Evolutionary conservation across 2,888 invertebrate genomes (phyloP), one percentile per base, ranked within the genome.

Genomic region (Machimus atricapillus): DNA sequence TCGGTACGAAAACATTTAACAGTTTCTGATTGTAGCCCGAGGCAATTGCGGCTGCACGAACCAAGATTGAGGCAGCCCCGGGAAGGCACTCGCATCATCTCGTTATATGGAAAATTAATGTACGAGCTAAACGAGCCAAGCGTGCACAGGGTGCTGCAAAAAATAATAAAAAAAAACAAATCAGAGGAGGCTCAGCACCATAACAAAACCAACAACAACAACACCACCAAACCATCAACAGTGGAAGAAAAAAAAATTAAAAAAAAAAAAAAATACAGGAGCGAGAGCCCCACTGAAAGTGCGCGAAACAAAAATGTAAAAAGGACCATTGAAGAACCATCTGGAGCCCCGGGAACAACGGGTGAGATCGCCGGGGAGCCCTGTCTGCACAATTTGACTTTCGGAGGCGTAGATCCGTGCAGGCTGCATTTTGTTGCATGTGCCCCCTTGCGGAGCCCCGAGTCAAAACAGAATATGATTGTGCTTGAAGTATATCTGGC

Each of bases 71-170:
- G 66, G 66, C 46, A 19, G 23, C 78, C 43, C 12, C 34, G 34
- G 43, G 43, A 27, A 79, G 37, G 43, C 79, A 43, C 79, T 43
- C 27, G 27, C 40, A n/a, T 43, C 74, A 85, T 40, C 85, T 85
- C 74, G 85, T 85, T 85, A 85, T 85, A 85, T 85, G 74, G 73
- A 74, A 85, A 85, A 85, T 85, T 85, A 85, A 85, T 85, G 85
- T 85, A 43, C 66, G 46, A 31, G 43, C 74, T 85, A 74, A 85
- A 85, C 85, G 85, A 85, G 46, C 73, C 46, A n/a, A 85, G 74
- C 85, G 85, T 43, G 34, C 66, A 66, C 66, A 66, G 66, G 66
- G 66, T 27, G 66, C 4, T 27, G 58, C n/a, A 56, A 6, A 56
- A 19, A 6, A 34, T 6, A 34, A 56, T 1, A 56, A 19, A 6